Base-by-base conservation (phyloP, 2,113 vertebrate genomes). In the Rallus limicola region DNA sequence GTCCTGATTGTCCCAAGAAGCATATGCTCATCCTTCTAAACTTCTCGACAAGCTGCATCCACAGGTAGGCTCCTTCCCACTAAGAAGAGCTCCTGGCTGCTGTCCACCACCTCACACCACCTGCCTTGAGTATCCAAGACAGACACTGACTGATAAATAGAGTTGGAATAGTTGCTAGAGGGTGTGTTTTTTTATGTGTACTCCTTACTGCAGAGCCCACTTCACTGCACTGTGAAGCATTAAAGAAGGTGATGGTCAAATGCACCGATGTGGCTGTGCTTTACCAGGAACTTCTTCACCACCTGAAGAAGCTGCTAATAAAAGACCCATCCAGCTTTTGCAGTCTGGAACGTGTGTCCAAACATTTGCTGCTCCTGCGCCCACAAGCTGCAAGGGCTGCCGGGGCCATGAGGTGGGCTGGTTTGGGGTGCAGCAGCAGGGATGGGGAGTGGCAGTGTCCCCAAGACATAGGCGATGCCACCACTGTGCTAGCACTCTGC, bases 301-400 rank as follows among this genome's bases (percentile, higher is more conserved):
- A 48, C 48, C 44, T 46, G 44, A 18, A 46, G 44, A 18, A 46
- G 44, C 67, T 11, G 17, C 28, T 13, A n/a, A 26, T 11, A 5
- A 38, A 70, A 50, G 10, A 23, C 12, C 13, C 52, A 56, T 20
- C 24, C 1, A 1, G 1, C 23, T 68, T 23, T 46, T 38, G 0
- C 9, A 1, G 58, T 72, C 53, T 8, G 11, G 15, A 55, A 34
- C 4, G 42, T 59, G 6, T 0, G 3, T 19, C 52, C 36, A 18
- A 31, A 59, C 0, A 0, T 29, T 16, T 23, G 16, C 4, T 33
- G 2, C 4, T 71, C 4, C 16, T 8, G 0, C 7, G 33, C 20
- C 84, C 52, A 53, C 1, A 9, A 78, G 50, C 70, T 14, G 46
- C 25, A 3, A 64, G 53, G n/a, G 71, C 62, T 69, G 31, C 74